phyloP scores from a whole-genome alignment of 2,888 invertebrate genomes.

The Plebejus melissa region DNA sequence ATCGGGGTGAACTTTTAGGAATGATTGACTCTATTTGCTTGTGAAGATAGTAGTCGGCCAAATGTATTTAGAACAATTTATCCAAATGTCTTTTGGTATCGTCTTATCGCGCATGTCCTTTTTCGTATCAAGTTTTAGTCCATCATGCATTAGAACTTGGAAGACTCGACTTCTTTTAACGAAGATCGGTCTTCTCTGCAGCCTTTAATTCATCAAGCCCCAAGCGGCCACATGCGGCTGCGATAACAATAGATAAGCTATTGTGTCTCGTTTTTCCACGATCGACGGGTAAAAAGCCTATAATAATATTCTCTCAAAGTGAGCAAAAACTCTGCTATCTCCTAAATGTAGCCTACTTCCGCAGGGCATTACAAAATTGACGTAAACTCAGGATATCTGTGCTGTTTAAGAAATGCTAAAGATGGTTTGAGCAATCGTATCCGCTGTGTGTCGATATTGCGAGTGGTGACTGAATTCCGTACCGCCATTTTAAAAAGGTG shows the following conservation, averaged over 20 bases:
- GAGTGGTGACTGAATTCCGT: constrained; percentile 3
- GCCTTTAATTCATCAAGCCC: background rate
- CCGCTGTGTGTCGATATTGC: constrained; percentile 8
- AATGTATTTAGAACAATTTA: background rate
- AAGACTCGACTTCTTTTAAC: background rate
- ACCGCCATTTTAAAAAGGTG: no score
- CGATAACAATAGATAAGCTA: no score
- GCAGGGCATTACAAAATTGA: background rate
- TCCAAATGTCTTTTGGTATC: background rate
- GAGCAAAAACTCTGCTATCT: background rate
- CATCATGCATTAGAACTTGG: background rate
- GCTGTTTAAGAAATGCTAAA: constrained; percentile 8
- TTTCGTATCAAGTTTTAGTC: background rate
- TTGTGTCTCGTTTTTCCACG: no score
- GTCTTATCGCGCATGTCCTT: no score
- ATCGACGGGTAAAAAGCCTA: background rate
- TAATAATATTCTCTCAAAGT: background rate
- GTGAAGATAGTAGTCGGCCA: background rate
- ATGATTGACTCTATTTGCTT: background rate
- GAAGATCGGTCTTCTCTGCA: no score
- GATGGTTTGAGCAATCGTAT: constrained; percentile 13
- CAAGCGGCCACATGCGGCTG: no score
- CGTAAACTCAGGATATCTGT: constrained; percentile 15
- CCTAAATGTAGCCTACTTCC: background rate
- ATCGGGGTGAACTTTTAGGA: background rate